phyloP scores from a whole-genome alignment of 2,113 vertebrate genomes.

The Anarrhichthys ocellatus region DNA sequence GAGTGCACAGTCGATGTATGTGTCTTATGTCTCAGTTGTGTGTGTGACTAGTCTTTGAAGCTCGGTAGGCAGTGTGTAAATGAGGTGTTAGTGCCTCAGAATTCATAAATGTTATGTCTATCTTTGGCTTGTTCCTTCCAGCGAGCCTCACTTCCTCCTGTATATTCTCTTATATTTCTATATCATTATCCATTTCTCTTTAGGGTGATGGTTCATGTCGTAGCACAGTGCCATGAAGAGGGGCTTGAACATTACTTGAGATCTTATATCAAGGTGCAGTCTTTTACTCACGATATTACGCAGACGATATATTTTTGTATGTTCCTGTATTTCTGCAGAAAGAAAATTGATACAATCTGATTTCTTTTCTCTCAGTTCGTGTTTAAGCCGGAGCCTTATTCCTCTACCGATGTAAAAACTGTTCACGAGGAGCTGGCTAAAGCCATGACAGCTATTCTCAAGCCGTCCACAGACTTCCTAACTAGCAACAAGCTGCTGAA shows the following conservation, averaged over 20 bases:
- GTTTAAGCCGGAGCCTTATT: conserved; percentile 91
- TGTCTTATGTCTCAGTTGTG: not conserved
- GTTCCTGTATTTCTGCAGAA: not conserved
- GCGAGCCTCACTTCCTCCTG: not conserved
- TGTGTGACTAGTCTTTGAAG: conserved; percentile 39
- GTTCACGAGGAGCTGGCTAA: conserved; percentile 96
- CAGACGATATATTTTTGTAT: not conserved
- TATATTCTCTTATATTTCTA: not conserved
- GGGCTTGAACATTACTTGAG: conserved; percentile 95
- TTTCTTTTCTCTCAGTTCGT: conserved; percentile 85
- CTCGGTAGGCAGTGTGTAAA: conserved; percentile 26
- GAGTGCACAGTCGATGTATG: not conserved
- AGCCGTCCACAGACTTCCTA: conserved; percentile 96
- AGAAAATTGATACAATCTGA: not conserved
- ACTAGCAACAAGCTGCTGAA: conserved; percentile 98
- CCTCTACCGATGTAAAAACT: conserved; percentile 87
- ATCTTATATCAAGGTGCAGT: conserved; percentile 93
- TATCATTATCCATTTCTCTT: conserved; percentile 3
- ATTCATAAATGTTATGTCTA: not conserved
- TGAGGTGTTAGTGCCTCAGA: conserved; percentile 12
- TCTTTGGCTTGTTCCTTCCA: not conserved
- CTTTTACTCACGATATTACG: not conserved
- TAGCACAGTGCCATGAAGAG: conserved; percentile 98
- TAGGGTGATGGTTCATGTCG: conserved; percentile 98
- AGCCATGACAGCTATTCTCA: conserved; percentile 96